phyloP scores from a whole-genome alignment of 1,140 invertebrate species.

The Pseudomyrmex flavicornis region DNA sequence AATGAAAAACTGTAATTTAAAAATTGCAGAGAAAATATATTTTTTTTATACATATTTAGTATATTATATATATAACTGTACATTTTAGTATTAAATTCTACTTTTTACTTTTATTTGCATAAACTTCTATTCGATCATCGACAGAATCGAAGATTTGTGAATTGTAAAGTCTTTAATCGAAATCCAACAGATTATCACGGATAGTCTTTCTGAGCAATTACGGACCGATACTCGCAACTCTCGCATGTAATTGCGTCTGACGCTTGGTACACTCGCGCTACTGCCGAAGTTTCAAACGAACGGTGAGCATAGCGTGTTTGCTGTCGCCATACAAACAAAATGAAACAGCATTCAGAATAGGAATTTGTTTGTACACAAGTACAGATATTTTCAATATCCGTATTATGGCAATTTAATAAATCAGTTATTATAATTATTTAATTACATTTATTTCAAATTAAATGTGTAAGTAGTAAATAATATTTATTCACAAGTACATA shows the following conservation, averaged over 20 bases:
- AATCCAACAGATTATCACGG: constrained; percentile 74
- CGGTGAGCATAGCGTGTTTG: constrained; percentile 1
- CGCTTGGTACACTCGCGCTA: constrained; percentile 61
- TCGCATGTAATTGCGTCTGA: constrained; percentile 71
- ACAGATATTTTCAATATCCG: not conserved
- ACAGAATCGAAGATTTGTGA: not conserved
- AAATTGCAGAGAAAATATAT: too few species aligned
- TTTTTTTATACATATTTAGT: too few species aligned
- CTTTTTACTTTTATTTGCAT: not conserved
- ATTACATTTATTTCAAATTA: not conserved
- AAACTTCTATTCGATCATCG: not conserved
- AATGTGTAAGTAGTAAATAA: not conserved
- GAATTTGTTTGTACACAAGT: not conserved
- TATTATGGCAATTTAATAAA: not conserved
- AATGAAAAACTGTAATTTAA: too few species aligned
- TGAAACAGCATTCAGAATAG: not conserved
- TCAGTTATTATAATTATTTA: constrained; percentile 2
- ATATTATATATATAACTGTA: too few species aligned
- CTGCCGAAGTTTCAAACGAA: constrained; percentile 57
- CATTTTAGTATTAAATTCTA: not conserved
- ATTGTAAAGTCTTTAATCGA: constrained; percentile 62
- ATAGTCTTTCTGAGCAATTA: constrained; percentile 68
- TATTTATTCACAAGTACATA: not conserved
- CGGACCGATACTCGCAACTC: constrained; percentile 56
- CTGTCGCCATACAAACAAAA: constrained; percentile 9